phyloP scores from a whole-genome alignment of 1,140 invertebrate genomes.

The Potamilus streckersoni region DNA sequence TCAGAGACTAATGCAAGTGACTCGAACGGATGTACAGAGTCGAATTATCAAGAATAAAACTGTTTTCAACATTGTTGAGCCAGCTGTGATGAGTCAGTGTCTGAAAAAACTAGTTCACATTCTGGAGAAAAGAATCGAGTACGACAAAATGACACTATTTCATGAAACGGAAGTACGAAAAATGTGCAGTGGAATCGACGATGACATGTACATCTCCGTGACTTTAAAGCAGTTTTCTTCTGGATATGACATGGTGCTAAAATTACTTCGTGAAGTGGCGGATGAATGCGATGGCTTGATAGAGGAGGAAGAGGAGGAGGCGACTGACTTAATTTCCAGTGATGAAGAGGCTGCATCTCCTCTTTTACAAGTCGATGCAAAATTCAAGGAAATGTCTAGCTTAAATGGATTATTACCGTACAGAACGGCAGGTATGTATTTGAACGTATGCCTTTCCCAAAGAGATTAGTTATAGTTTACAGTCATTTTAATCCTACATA shows the following conservation, averaged over 20 bases:
- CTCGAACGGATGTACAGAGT: constrained; percentile 80
- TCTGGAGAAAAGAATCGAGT: constrained; percentile 76
- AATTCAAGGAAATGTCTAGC: constrained; percentile 29
- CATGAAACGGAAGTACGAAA: constrained; percentile 79
- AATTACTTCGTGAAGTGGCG: constrained; percentile 40
- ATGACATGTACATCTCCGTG: constrained; percentile 32
- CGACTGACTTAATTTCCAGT: constrained; percentile 30
- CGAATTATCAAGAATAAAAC: constrained; percentile 93
- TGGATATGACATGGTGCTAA: constrained; percentile 45
- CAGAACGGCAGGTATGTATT: constrained; percentile 28
- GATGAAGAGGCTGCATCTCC: constrained; percentile 45
- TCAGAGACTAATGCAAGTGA: constrained; percentile 86
- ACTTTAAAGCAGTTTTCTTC: constrained; percentile 43
- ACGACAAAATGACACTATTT: constrained; percentile 79
- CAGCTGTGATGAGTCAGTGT: constrained; percentile 71
- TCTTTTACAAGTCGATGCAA: constrained; percentile 18
- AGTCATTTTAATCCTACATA: too few species aligned
- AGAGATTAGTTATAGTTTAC: too few species aligned
- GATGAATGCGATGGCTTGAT: constrained; percentile 34
- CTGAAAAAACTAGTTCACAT: constrained; percentile 74
- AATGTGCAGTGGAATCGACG: constrained; percentile 50
- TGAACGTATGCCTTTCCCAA: too few species aligned
- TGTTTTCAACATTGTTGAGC: constrained; percentile 85
- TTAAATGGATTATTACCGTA: constrained; percentile 11
- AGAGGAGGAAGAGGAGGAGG: constrained; percentile 30